phyloP scores from a whole-genome alignment of 2,888 invertebrate species.

The Lasioglossum vierecki region DNA sequence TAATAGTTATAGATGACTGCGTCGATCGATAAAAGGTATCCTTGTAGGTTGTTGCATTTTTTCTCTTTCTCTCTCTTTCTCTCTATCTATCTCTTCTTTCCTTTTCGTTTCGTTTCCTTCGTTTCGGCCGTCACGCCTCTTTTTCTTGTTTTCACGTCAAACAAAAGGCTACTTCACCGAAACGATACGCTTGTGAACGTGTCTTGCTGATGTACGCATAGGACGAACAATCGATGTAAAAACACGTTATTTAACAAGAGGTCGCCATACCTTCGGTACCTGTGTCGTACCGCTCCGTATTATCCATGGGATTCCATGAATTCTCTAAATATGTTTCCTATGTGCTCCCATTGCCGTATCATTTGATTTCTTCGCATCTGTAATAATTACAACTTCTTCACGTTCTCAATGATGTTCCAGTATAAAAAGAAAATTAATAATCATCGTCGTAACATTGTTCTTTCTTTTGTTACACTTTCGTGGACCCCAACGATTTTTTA shows the following conservation, averaged over 20 bases:
- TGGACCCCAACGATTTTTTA: too few species aligned
- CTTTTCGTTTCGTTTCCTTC: neutral
- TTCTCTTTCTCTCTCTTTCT: neutral
- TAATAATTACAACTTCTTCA: neutral
- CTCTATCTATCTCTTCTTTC: neutral
- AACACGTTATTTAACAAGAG: neutral
- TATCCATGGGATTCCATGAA: neutral
- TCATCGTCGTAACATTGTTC: too few species aligned
- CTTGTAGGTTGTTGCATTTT: slow-evolving; percentile 31
- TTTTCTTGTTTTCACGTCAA: slow-evolving; percentile 12
- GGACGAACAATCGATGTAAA: neutral
- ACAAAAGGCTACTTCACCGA: slow-evolving; percentile 27
- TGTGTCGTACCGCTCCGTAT: neutral
- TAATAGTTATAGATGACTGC: slow-evolving; percentile 62
- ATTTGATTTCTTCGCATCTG: too few species aligned
- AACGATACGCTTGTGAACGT: slow-evolving; percentile 17
- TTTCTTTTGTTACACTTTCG: too few species aligned
- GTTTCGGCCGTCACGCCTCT: neutral
- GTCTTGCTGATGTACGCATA: neutral
- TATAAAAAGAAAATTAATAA: too few species aligned
- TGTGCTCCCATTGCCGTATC: too few species aligned
- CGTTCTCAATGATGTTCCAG: neutral
- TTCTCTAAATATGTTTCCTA: too few species aligned
- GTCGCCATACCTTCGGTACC: neutral
- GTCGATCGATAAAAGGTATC: slow-evolving; percentile 64